Conservation (phyloP, 2,797 vertebrate species). For the Monodelphis domestica region DNA sequence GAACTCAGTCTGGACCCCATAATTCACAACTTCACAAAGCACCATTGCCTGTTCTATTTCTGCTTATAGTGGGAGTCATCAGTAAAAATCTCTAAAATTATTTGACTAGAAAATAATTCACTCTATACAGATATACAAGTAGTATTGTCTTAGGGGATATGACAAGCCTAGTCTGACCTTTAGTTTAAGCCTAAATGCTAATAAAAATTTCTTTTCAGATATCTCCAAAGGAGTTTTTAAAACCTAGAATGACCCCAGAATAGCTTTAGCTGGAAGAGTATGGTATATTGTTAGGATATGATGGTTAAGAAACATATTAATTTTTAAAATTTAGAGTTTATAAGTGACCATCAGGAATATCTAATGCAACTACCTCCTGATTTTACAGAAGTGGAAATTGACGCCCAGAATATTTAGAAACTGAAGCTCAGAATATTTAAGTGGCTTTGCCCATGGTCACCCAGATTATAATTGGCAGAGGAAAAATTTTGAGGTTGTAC, state of each 20-base stretch:
- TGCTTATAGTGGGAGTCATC: background rate
- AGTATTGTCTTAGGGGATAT: background rate
- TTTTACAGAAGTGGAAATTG: constrained; percentile 7
- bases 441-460: background rate
- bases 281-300: background rate
- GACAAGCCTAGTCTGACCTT: background rate
- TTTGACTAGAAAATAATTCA: background rate
- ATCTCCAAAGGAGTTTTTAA: background rate
- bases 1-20: background rate
- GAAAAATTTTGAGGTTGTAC: background rate
- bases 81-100: background rate
- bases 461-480: background rate
- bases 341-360: background rate
- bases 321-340: background rate
- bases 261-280: background rate
- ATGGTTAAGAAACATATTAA: background rate
- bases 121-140: background rate
- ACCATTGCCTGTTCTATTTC: background rate
- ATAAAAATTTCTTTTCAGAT: background rate
- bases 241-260: background rate
- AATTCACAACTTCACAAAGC: background rate
- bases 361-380: background rate
- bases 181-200: background rate
- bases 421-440: background rate
- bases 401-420: background rate